These are phyloP conservation scores for Callaeas wilsoni DNA, from an alignment of 2,113 vertebrate genomes.

Conservation along the genomic window DNA sequence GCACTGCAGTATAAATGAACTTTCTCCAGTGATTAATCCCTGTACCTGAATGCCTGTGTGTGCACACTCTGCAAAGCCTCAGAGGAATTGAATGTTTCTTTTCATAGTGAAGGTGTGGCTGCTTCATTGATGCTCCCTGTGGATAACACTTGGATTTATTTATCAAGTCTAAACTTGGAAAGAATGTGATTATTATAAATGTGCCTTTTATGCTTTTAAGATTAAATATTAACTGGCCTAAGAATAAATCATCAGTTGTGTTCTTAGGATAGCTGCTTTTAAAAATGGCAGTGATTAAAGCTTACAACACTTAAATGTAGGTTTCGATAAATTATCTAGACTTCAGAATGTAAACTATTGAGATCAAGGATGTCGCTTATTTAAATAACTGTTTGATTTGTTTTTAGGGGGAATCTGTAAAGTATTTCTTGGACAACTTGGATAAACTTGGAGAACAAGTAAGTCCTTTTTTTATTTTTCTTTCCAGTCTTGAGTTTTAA, in stretches of 20 bases:
- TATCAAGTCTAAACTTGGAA: not conserved
- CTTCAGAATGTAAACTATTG: conserved; percentile 29
- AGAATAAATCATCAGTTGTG: not conserved
- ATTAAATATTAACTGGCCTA: not conserved
- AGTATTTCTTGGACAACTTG: conserved; percentile 99
- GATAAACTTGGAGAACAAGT: conserved; percentile 92
- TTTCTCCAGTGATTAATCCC: not conserved
- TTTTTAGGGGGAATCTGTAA: conserved; percentile 95
- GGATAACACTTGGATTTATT: not conserved
- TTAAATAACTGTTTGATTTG: conserved; percentile 48
- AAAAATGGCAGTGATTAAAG: not conserved
- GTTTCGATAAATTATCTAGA: not conserved
- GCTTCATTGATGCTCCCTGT: not conserved
- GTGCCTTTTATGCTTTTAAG: not conserved
- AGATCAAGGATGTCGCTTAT: not conserved
- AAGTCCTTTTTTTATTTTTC: conserved; percentile 68
- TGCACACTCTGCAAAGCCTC: not conserved
- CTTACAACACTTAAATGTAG: not conserved
- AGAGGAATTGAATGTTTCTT: not conserved
- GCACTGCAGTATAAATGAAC: not conserved
- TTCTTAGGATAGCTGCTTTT: not conserved
- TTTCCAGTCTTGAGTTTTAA: conserved; percentile 1
- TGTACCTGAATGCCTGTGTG: not conserved
- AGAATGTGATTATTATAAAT: not conserved
- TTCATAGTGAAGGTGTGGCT: not conserved